phyloP scores from a whole-genome alignment of 2,797 vertebrate genomes.

The Acanthurus lineatus region DNA sequence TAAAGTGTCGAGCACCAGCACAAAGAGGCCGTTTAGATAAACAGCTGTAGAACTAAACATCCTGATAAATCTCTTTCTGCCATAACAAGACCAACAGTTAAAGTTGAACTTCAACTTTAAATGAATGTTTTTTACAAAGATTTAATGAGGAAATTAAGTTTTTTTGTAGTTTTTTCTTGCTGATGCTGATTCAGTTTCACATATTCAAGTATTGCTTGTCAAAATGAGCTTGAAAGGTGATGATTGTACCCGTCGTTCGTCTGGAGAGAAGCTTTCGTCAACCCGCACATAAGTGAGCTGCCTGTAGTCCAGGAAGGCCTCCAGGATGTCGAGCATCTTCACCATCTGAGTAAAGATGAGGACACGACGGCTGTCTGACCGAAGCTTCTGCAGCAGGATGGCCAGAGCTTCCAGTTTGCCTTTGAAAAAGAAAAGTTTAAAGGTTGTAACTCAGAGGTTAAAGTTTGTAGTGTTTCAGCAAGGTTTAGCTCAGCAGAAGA shows the following conservation, averaged over 20 bases:
- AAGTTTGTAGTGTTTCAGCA: not conserved
- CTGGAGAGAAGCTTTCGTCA: slow-evolving; percentile 91
- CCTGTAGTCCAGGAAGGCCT: slow-evolving; percentile 92
- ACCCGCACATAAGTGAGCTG: slow-evolving; percentile 93
- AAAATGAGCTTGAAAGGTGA: not conserved
- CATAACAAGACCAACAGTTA: too few relatives aligned
- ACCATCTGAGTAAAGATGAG: slow-evolving; percentile 92
- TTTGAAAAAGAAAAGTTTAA: slow-evolving; percentile 58
- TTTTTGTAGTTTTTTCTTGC: too few relatives aligned
- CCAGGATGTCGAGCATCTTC: slow-evolving; percentile 93
- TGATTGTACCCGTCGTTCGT: slow-evolving; percentile 90
- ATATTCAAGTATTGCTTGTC: too few relatives aligned
- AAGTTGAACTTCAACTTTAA: too few relatives aligned
- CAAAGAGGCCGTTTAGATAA: too few relatives aligned
- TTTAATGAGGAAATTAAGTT: too few relatives aligned
- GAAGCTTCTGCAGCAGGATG: slow-evolving; percentile 93
- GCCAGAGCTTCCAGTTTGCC: slow-evolving; percentile 97
- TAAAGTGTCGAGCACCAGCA: too few relatives aligned
- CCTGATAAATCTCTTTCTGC: too few relatives aligned
- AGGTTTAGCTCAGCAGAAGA: not conserved
- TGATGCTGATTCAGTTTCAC: too few relatives aligned
- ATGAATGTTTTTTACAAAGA: too few relatives aligned
- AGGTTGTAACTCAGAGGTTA: not conserved
- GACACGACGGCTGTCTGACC: slow-evolving; percentile 93
- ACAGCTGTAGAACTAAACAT: too few relatives aligned